Percentiles rank a stretch among this genome's conserved stretches.
Conservation (phyloP, 2,797 vertebrate genomes). For the Merluccius polli region DNA sequence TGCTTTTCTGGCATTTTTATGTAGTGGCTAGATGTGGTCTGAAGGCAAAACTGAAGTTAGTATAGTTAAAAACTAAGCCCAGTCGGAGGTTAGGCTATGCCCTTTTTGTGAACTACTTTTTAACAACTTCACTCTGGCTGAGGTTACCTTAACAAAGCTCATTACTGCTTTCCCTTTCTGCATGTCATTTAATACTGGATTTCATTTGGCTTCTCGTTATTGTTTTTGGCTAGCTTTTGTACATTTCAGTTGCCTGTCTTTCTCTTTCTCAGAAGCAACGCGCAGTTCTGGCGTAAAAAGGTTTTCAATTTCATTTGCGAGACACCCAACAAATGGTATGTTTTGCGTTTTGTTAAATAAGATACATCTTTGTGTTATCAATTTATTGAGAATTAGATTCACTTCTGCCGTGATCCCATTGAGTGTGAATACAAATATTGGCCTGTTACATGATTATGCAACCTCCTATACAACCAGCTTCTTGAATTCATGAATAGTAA, state of each 20-base stretch:
- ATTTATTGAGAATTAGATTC: slow-evolving; percentile 61
- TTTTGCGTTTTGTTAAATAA: slow-evolving; percentile 83
- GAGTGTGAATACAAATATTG: slow-evolving; percentile 52
- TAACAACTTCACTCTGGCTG: slow-evolving; percentile 59
- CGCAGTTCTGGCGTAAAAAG: slow-evolving; percentile 93
- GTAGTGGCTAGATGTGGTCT: not conserved
- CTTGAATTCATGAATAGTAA: not conserved
- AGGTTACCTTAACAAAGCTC: slow-evolving; percentile 55
- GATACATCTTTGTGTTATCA: slow-evolving; percentile 75
- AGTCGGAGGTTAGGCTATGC: not conserved
- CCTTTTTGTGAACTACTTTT: slow-evolving; percentile 35
- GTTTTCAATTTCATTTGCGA: slow-evolving; percentile 97
- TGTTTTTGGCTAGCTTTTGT: slow-evolving; percentile 81
- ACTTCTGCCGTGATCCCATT: slow-evolving; percentile 34
- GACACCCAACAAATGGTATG: slow-evolving; percentile 97
- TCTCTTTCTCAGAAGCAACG: slow-evolving; percentile 94
- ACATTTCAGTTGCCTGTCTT: slow-evolving; percentile 92
- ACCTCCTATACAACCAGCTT: not conserved
- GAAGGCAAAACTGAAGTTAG: not conserved
- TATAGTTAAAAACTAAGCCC: not conserved
- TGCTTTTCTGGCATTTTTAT: not conserved
- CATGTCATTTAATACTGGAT: slow-evolving; percentile 76
- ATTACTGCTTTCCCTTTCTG: slow-evolving; percentile 64
- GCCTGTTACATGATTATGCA: slow-evolving; percentile 45
- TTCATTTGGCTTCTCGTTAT: slow-evolving; percentile 65